Evolutionary conservation across 2,888 invertebrate species (phyloP), one percentile per base, ranked within the genome.

Genomic region (Agapetus fuscipes): DNA sequence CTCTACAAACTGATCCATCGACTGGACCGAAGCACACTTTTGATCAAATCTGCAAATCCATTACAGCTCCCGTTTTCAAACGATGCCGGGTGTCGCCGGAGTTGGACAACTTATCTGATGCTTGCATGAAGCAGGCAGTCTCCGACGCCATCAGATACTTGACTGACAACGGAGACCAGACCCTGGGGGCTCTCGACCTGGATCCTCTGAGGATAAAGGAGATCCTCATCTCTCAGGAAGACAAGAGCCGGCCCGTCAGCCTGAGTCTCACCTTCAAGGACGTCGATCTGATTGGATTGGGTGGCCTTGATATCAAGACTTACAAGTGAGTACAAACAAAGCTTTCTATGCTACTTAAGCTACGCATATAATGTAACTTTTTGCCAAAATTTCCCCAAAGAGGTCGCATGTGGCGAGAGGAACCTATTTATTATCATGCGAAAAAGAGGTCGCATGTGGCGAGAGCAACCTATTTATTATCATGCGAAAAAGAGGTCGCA

Each of bases 51-150:
- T n/a, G n/a, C n/a, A n/a, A n/a, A n/a, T n/a, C n/a, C n/a, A n/a
- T 52, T 50, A 17, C 52, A 57, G 57, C 57, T 27, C 43, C 51
- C 15, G 49, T 43, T 32, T 51, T 53, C 34, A 50, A 49, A 32
- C 41, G 50, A 24, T 57, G 57, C 44, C 51, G 50, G 27, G 47
- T 51, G 26, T 46, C 45, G 4, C 15, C 30, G 7, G 30, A 16
- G 3, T 24, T 28, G 3, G 54, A 56, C 31, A 50, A 51, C 11
- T 44, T 50, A 10, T 32, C 54, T 12, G 51, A 54, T 46, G 45
- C 44, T 7, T 57, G 57, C 36, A 38, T 55, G 16, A 48, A 49
- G 13, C 45, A 48, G 2, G 48, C 53, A 2, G 45, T 54, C 10
- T 42, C 49, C 25, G 39, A 49, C 20, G 48, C 51, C 5, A 27